phyloP scores from a whole-genome alignment of 2,113 vertebrate species.

The Charadrius vociferus region DNA sequence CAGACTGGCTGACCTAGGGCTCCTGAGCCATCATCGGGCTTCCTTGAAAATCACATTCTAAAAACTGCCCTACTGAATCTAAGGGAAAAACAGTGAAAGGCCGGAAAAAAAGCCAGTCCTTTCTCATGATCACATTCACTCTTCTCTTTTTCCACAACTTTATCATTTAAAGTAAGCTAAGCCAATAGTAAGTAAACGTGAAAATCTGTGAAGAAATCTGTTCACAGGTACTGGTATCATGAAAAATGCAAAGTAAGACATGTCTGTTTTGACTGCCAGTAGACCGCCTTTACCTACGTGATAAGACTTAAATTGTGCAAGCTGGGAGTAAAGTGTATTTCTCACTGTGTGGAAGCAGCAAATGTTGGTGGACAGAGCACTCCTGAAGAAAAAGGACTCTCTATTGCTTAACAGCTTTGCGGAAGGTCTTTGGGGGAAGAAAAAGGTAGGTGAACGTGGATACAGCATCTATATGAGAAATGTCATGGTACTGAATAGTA shows the following conservation, averaged over 20 bases:
- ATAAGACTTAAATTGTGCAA: constrained; percentile 50
- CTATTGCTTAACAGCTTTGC: not conserved
- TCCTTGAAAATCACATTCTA: not conserved
- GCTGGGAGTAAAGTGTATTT: constrained; percentile 33
- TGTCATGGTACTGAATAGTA: not conserved
- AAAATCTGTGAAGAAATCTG: constrained; percentile 63
- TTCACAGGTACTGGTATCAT: constrained; percentile 58
- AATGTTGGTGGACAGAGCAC: not conserved
- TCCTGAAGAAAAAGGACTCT: not conserved
- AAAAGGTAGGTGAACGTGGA: not conserved
- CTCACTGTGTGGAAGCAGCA: not conserved
- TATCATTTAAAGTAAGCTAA: not conserved
- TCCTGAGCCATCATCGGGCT: not conserved
- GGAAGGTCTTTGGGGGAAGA: not conserved
- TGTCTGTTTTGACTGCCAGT: constrained; percentile 65
- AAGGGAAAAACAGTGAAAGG: not conserved
- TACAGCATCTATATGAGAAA: not conserved
- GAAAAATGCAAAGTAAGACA: constrained; percentile 65
- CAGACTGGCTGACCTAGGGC: not conserved
- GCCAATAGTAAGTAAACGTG: constrained; percentile 49
- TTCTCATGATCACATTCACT: not conserved
- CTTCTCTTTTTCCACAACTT: not conserved
- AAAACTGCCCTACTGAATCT: not conserved
- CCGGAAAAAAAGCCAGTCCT: not conserved
- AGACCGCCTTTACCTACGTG: constrained; percentile 54